Evolutionary conservation across 1,140 invertebrate species (phyloP).

Genomic region (Brachionus sp.): DNA sequence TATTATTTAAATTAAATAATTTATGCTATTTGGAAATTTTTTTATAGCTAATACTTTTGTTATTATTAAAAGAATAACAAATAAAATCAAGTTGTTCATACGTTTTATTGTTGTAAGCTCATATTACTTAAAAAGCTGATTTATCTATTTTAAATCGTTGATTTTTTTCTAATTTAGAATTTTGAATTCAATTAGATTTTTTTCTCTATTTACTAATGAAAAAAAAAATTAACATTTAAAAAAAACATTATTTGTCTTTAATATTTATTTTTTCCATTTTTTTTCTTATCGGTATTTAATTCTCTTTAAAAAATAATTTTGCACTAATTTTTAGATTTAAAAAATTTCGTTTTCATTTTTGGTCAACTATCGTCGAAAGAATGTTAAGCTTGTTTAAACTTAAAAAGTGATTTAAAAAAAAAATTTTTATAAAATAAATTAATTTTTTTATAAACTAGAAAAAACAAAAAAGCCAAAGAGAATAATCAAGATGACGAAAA

Average conservation of each 20-base stretch:
- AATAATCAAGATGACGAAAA: conserved; percentile 37
- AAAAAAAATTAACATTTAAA: neutral
- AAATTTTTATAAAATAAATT: neutral
- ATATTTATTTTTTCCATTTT: neutral
- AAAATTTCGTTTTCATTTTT: neutral
- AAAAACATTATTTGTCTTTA: neutral
- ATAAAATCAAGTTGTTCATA: conserved; percentile 5
- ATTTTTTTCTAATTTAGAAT: neutral
- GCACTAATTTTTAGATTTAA: neutral
- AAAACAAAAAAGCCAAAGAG: conserved; percentile 37
- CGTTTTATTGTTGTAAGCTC: neutral
- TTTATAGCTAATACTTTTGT: neutral
- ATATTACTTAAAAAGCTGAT: neutral
- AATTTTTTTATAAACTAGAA: neutral
- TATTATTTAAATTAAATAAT: neutral
- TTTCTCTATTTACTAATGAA: too few species aligned
- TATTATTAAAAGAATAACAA: neutral
- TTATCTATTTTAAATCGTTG: neutral
- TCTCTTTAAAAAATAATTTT: neutral
- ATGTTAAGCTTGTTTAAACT: conserved; percentile 45
- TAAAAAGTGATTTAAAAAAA: conserved; percentile 25
- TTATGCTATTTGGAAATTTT: neutral
- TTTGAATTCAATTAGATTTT: conserved; percentile 2
- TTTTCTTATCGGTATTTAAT: neutral
- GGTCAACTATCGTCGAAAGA: neutral